These are phyloP conservation scores for Macrophya annulata DNA, from an alignment of 2,888 invertebrate species.

Conservation along the genomic window DNA sequence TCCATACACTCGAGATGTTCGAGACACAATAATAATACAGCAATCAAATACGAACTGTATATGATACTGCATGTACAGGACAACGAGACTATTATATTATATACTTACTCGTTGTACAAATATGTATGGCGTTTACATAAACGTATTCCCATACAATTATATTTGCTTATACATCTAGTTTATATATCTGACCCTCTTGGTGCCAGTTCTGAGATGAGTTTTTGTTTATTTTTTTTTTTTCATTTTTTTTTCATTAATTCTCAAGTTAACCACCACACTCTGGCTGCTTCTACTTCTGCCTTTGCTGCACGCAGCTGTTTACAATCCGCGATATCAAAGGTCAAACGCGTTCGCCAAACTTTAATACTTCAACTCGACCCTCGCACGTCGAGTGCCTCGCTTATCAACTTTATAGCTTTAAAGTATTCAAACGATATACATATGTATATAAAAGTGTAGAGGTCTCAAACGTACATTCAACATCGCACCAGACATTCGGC, in stretches of 20 bases:
- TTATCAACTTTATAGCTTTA: background rate
- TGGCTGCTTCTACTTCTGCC: background rate
- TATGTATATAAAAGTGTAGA: background rate
- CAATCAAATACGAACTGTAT: background rate
- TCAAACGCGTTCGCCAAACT: conserved; percentile 47
- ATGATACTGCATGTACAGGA: background rate
- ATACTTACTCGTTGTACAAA: conserved; percentile 1
- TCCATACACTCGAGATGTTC: background rate
- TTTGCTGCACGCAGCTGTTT: conserved; percentile 31
- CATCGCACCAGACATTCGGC: conserved; percentile 8
- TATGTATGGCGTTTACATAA: conserved; percentile 8
- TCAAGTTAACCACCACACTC: background rate
- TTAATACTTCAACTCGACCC: conserved; percentile 36
- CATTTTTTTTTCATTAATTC: background rate
- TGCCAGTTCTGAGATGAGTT: background rate
- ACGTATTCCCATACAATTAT: background rate
- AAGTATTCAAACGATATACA: background rate
- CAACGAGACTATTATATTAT: conserved; percentile 47
- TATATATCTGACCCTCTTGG: background rate
- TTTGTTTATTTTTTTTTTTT: background rate
- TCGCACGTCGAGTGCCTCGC: conserved; percentile 12
- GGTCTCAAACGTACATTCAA: background rate
- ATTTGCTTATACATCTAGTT: background rate
- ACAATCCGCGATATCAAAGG: conserved; percentile 46
- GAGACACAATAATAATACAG: conserved; percentile 19